These are phyloP conservation scores for Tokudaia tokunoshimensis DNA, from an alignment of 2,797 vertebrate genomes.

Conservation along the genomic window DNA sequence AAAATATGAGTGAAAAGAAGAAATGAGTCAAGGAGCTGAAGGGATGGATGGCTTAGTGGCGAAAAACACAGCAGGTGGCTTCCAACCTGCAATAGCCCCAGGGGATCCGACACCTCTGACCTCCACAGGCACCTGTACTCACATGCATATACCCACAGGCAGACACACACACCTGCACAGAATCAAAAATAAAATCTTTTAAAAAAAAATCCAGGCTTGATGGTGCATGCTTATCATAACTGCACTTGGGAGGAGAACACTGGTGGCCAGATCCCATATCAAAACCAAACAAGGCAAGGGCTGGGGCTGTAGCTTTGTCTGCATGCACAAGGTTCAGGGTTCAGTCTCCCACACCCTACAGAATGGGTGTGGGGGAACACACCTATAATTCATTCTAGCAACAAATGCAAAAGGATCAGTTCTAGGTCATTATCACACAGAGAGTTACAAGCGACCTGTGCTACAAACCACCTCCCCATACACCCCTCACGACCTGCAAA, in stretches of 20 bases:
- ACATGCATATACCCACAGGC: background rate
- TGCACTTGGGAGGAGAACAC: background rate
- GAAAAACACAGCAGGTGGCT: background rate
- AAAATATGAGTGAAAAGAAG: background rate
- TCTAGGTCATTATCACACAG: too few relatives aligned
- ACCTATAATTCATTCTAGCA: background rate
- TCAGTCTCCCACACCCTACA: background rate
- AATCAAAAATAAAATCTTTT: background rate
- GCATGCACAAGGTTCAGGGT: background rate
- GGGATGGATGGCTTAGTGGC: too few relatives aligned
- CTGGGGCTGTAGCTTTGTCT: background rate
- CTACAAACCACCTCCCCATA: background rate
- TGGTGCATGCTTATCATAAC: background rate
- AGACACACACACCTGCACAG: background rate
- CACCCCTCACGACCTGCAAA: background rate
- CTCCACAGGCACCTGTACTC: background rate
- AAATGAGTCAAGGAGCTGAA: background rate
- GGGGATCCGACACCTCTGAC: background rate
- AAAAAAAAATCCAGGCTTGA: background rate
- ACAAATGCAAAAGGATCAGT: background rate
- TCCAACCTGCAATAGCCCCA: background rate
- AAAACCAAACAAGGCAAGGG: background rate
- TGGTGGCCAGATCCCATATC: background rate
- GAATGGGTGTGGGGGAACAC: background rate
- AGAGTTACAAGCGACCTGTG: background rate